These are phyloP conservation scores for Sparus aurata DNA, from an alignment of 2,797 vertebrate genomes.

Conservation along the genomic window DNA sequence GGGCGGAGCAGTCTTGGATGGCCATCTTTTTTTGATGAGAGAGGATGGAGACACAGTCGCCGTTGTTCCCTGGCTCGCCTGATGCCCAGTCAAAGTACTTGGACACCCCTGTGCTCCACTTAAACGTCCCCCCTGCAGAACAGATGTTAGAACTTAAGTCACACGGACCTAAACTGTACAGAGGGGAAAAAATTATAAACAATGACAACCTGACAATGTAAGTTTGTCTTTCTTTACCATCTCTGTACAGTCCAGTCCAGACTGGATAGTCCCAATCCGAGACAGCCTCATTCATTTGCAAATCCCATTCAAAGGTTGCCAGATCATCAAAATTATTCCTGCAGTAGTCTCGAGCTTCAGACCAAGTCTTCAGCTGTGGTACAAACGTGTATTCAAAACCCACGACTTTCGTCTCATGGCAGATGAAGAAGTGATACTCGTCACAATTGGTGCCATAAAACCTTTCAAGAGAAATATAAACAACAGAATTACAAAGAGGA, in stretches of 20 bases:
- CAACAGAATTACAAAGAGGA: background rate
- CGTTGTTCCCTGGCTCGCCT: rapidly evolving
- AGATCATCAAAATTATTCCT: rapidly evolving
- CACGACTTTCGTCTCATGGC: rapidly evolving
- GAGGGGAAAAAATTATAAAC: background rate
- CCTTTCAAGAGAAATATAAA: slow-evolving; percentile 32
- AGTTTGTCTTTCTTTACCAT: slow-evolving; percentile 36
- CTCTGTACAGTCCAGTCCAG: slow-evolving; percentile 62
- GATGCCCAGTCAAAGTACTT: slow-evolving; percentile 1
- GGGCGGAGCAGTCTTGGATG: background rate
- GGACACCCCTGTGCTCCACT: slow-evolving; percentile 31
- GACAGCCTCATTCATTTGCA: too few species aligned
- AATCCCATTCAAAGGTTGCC: background rate
- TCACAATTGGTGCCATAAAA: rapidly evolving
- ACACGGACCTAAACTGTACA: background rate
- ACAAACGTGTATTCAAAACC: rapidly evolving
- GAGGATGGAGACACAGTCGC: slow-evolving; percentile 47
- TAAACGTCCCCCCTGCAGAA: slow-evolving; percentile 38
- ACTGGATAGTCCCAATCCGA: slow-evolving; percentile 24
- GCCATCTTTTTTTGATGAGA: slow-evolving; percentile 16
- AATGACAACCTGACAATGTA: too few species aligned
- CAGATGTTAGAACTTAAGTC: background rate
- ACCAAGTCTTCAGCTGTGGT: slow-evolving; percentile 11
- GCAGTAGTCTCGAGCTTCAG: slow-evolving; percentile 39
- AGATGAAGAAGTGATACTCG: background rate